Conservation (phyloP, 2,797 vertebrate genomes). For the Pantherophis vulpinus region DNA sequence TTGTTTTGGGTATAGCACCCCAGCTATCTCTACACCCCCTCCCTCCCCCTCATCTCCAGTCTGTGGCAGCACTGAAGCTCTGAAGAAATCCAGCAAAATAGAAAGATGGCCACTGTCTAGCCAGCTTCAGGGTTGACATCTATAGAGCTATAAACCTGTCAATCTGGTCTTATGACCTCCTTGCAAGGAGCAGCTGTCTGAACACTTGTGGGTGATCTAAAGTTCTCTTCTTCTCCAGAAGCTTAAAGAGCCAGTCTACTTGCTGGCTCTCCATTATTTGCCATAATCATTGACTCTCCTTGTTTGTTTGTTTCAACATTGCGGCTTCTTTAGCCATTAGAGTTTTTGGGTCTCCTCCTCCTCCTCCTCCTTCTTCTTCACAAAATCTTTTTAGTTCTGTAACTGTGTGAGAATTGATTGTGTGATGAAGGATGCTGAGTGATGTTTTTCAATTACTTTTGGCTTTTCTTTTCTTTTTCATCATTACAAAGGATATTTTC, state of each 20-base stretch:
- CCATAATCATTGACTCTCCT: not conserved
- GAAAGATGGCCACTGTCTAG: too few species aligned
- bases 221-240: not conserved
- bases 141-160: not conserved
- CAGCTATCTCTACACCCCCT: too few species aligned
- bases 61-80: too few species aligned
- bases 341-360: not conserved
- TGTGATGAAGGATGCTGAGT: not conserved
- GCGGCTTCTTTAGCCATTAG: not conserved
- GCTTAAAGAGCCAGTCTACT: not conserved
- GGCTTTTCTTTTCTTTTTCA: not conserved
- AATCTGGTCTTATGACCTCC: not conserved
- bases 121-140: too few species aligned
- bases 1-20: too few species aligned
- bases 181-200: not conserved
- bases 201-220: not conserved
- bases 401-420: not conserved
- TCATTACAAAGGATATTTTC: not conserved
- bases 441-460: not conserved
- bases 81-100: too few species aligned
- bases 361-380: too few species aligned
- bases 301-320: not conserved
- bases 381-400: not conserved
- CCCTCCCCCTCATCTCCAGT: too few species aligned
- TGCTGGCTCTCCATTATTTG: not conserved